Evolutionary conservation across 2,797 vertebrate species (phyloP), one percentile per base, ranked within the genome.

Genomic region (Bovichtus diacanthus): DNA sequence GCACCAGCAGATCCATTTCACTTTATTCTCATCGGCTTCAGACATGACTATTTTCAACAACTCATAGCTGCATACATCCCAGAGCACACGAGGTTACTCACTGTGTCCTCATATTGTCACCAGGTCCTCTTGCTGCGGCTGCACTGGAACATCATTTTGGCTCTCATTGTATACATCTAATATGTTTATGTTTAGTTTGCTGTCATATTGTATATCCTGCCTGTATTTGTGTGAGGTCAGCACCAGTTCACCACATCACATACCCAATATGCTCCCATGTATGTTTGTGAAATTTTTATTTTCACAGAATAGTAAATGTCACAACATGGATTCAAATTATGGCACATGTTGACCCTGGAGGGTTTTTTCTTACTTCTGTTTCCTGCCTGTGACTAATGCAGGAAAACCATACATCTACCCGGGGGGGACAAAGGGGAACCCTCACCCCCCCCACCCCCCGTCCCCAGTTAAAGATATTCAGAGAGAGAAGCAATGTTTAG

Each of bases 361-460:
- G 31, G 31, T 15, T 55, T 76, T 49, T 25, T 74, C 31, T 63
- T 70, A 41, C 34, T 58, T 69, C 69, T 85, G 58, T 78, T 82
- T 85, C 80, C 44, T 85, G 64, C 63, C 43, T 27, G 43, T 78
- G 64, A 74, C 31, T 78, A 50, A 73, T 78, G 64, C 73, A 87
- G 87, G 83, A 90, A n/a, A 90, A 86, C 80, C 70, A 75, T 64
- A 61, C 67, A 63, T 81, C 50, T 82, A 70, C 62, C 74, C 43
- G 63, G 5, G 63, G 5, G 21, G 76, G 55, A 49, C 12, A 25
- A 55, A 53, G 70, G 77, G 84, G 70, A 39, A 69, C 69, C 70
- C 31, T 34, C 31, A n/a, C n/a, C n/a, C 56, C 58, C 36, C 41
- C 16, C 9, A 27, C 29, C 16, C 9, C 27, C 29, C 0, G 50